A percentile compares a stretch with the other conserved stretches of the same genome.
Conservation (phyloP, 2,797 vertebrate species). For the Argentina silus region DNA sequence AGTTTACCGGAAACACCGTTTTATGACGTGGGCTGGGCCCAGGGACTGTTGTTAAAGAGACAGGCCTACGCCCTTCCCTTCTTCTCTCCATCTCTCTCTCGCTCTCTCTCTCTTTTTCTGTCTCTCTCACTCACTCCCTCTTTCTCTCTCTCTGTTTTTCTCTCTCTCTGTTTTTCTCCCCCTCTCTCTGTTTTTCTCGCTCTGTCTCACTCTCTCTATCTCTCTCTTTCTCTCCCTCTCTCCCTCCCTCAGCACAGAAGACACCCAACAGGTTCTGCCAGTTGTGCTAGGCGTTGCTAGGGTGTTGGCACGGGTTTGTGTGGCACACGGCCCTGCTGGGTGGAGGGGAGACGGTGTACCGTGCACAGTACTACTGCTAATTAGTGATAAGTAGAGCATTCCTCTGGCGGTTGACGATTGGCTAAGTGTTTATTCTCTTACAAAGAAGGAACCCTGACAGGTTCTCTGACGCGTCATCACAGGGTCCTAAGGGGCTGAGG, state of each 20-base stretch:
- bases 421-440: not conserved
- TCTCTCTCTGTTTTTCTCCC: not conserved
- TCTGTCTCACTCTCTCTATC: too few relatives aligned
- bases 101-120: not conserved
- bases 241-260: slow-evolving; percentile 15
- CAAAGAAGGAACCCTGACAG: not conserved
- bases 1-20: too few relatives aligned
- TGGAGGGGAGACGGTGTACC: slow-evolving; percentile 15
- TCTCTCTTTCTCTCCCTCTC: not conserved
- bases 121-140: slow-evolving; percentile 1
- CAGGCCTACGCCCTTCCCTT: not conserved
- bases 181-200: not conserved
- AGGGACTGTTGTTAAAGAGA: not conserved
- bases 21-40: too few relatives aligned
- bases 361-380: slow-evolving; percentile 1
- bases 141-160: not conserved
- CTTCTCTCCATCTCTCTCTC: not conserved
- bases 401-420: slow-evolving; percentile 26
- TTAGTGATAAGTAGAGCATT: slow-evolving; percentile 26
- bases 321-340: slow-evolving; percentile 27
- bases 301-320: slow-evolving; percentile 54
- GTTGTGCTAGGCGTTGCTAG: slow-evolving; percentile 54
- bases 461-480: too few relatives aligned
- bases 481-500: too few relatives aligned
- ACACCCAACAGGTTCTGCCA: slow-evolving; percentile 61